These are phyloP conservation scores for Elephas maximus DNA, from an alignment of 2,113 vertebrate genomes.

Conservation along the genomic window DNA sequence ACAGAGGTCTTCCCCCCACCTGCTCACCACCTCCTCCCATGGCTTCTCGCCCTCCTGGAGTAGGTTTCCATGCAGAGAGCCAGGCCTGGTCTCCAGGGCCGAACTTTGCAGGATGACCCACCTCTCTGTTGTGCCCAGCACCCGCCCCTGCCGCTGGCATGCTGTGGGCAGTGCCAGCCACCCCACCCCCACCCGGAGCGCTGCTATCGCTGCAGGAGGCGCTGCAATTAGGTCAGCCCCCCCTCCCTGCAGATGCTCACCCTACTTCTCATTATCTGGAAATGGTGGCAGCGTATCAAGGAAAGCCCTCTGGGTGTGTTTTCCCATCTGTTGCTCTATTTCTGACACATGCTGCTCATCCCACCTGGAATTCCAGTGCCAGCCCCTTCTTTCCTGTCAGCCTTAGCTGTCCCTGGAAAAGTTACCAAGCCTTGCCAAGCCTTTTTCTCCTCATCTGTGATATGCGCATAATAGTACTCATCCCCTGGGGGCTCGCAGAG, in stretches of 20 bases:
- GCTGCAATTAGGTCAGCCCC: constrained; percentile 52
- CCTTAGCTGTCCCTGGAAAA: neutral
- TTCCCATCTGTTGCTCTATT: constrained; percentile 68
- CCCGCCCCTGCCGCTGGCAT: neutral
- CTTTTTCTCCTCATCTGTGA: neutral
- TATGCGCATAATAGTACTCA: neutral
- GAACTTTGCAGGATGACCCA: neutral
- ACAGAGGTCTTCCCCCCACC: neutral
- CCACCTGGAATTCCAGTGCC: neutral
- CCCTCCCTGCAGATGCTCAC: neutral
- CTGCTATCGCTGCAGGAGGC: neutral
- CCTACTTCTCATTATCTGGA: constrained; percentile 59
- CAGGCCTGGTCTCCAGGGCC: neutral
- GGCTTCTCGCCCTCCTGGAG: neutral
- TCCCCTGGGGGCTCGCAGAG: neutral
- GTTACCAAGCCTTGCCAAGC: neutral
- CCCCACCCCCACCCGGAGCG: neutral
- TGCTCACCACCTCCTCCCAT: neutral
- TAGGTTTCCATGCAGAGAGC: neutral
- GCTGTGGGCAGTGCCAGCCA: neutral
- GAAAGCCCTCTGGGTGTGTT: constrained; percentile 11
- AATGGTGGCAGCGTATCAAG: neutral
- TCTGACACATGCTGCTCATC: neutral
- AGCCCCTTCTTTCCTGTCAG: neutral
- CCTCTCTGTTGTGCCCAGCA: too few relatives aligned